Percentiles rank a stretch among this genome's conserved stretches.
Evolutionary conservation across 64 coral and sea anemone species (phyloP).

Genomic region (Montipora cactus): DNA sequence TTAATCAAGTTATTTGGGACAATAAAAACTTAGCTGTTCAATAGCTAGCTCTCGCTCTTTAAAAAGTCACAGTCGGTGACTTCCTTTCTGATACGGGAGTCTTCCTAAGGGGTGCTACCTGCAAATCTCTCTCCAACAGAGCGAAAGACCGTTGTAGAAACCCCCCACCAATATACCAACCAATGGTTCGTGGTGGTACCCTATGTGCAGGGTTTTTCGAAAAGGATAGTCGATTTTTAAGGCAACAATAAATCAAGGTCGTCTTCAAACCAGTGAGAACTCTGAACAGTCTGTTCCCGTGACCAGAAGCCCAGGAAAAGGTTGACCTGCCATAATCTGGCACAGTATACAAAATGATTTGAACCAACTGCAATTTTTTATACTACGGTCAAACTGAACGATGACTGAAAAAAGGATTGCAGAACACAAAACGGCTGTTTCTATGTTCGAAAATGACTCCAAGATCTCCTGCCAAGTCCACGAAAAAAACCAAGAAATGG

Average conservation of each 20-base stretch:
- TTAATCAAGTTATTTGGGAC: too few species aligned
- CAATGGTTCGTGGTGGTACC: too few species aligned
- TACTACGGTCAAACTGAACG: slow-evolving; percentile 49
- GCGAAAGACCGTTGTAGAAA: too few species aligned
- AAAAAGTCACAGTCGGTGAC: too few species aligned
- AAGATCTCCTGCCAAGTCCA: slow-evolving; percentile 1
- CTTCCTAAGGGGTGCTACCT: too few species aligned
- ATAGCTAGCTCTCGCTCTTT: too few species aligned
- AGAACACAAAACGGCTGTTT: too few species aligned
- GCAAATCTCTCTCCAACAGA: too few species aligned
- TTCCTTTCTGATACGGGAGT: too few species aligned
- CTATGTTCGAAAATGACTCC: background rate
- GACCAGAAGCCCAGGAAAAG: background rate
- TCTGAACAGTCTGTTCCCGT: background rate
- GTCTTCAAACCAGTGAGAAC: background rate
- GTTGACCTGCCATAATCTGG: background rate
- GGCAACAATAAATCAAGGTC: background rate
- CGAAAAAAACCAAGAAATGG: background rate
- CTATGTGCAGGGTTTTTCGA: background rate
- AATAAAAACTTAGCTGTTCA: too few species aligned
- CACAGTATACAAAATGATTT: slow-evolving; percentile 38
- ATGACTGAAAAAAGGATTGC: slow-evolving; percentile 17
- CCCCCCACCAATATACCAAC: too few species aligned
- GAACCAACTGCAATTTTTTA: slow-evolving; percentile 24
- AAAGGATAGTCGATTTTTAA: background rate